Percentiles rank a stretch among this genome's conserved stretches.
phyloP scores from a whole-genome alignment of 1,140 invertebrate species.

The Trialeurodes vaporariorum region DNA sequence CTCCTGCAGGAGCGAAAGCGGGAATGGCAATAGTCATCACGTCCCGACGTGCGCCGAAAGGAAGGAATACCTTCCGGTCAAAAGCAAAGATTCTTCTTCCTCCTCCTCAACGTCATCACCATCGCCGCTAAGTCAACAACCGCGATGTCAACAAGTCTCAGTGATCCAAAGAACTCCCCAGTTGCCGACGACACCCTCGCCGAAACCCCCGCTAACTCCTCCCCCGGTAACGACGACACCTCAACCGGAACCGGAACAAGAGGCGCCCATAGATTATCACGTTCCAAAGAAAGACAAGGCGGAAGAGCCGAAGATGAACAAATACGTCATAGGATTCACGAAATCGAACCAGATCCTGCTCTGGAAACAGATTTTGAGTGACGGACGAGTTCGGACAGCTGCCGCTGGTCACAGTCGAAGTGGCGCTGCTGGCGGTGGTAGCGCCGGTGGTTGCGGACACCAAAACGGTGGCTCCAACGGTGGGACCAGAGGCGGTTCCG shows the following conservation, averaged over 20 bases:
- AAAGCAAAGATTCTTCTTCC: too few species aligned
- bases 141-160: conserved; percentile 38
- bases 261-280: conserved; percentile 77
- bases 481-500: conserved; percentile 34
- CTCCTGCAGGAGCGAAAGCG: conserved; percentile 29
- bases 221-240: conserved; percentile 36
- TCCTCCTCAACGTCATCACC: too few species aligned
- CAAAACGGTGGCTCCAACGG: conserved; percentile 36
- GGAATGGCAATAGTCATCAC: conserved; percentile 38
- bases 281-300: conserved; percentile 58
- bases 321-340: conserved; percentile 30
- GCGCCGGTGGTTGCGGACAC: conserved; percentile 27
- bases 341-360: conserved; percentile 18
- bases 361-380: conserved; percentile 30
- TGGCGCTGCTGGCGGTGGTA: conserved; percentile 38
- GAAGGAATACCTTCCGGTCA: conserved; percentile 57
- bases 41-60: conserved; percentile 62
- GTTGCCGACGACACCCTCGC: conserved; percentile 21
- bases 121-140: conserved; percentile 5
- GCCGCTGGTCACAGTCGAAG: conserved; percentile 63
- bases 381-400: conserved; percentile 37
- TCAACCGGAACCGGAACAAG: conserved; percentile 58
- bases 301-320: conserved; percentile 36
- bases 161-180: conserved; percentile 71
- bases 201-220: conserved; percentile 30